These are phyloP conservation scores for Stenolophus ochropezus DNA, from an alignment of 2,888 invertebrate genomes.

Conservation along the genomic window DNA sequence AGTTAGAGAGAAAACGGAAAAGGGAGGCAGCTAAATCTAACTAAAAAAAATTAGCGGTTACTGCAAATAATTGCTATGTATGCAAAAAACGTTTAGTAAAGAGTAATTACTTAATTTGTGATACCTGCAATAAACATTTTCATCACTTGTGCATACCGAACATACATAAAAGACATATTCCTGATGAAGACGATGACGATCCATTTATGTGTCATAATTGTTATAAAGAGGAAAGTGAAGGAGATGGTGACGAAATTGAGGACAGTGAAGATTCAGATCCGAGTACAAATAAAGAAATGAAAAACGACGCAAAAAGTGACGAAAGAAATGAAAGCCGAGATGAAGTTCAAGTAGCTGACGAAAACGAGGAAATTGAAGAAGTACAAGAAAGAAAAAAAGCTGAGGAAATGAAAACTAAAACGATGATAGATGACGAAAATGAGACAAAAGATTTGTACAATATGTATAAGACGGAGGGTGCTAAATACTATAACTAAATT, in stretches of 20 bases:
- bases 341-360: not conserved
- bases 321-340: constrained; percentile 1
- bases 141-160: constrained; percentile 12
- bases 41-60: not conserved
- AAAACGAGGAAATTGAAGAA: constrained; percentile 1
- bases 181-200: constrained; percentile 17
- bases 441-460: constrained; percentile 1
- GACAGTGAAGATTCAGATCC: not conserved
- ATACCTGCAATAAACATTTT: constrained; percentile 1
- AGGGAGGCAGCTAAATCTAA: constrained; percentile 11
- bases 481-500: not conserved
- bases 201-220: not conserved
- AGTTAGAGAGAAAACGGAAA: constrained; percentile 11
- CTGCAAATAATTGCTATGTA: not conserved
- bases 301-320: not conserved
- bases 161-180: constrained; percentile 9
- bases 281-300: not conserved
- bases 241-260: constrained; percentile 11
- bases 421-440: constrained; percentile 1
- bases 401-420: not conserved
- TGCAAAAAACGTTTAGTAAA: constrained; percentile 9
- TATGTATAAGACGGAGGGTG: not conserved
- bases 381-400: not conserved
- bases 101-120: constrained; percentile 7
- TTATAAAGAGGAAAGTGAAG: constrained; percentile 2